phyloP scores from a whole-genome alignment of 1,140 invertebrate species.

The Ctenoplectra terminalis region DNA sequence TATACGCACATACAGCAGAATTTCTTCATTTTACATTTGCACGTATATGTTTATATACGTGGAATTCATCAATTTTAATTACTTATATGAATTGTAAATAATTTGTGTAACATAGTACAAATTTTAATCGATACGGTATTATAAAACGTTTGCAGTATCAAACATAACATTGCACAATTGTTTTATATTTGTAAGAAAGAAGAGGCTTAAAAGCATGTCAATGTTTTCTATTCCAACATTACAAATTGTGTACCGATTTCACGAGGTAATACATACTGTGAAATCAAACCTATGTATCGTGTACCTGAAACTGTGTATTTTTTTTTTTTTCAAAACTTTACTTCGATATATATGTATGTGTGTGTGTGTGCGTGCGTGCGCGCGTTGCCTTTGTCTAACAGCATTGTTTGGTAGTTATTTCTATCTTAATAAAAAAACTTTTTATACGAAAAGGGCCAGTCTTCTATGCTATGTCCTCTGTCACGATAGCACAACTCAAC shows the following conservation, averaged over 20 bases:
- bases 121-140: not conserved
- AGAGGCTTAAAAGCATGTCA: not conserved
- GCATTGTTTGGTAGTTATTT: not conserved
- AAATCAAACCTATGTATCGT: not conserved
- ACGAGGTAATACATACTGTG: not conserved
- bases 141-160: not conserved
- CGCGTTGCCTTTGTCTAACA: not conserved
- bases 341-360: too few relatives aligned
- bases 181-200: not conserved
- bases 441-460: not conserved
- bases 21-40: not conserved
- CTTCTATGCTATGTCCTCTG: slow-evolving; percentile 32
- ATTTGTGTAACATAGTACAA: not conserved
- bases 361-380: too few relatives aligned
- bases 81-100: slow-evolving; percentile 10
- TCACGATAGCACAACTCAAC: slow-evolving; percentile 49
- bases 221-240: not conserved
- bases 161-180: not conserved
- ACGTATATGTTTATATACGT: not conserved
- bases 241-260: not conserved
- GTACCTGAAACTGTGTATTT: slow-evolving; percentile 18
- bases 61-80: not conserved
- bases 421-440: slow-evolving; percentile 34
- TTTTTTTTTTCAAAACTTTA: not conserved
- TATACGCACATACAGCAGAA: not conserved